Evolutionary conservation across 1,140 invertebrate species (phyloP).

Genomic region (Drepana arcuata): DNA sequence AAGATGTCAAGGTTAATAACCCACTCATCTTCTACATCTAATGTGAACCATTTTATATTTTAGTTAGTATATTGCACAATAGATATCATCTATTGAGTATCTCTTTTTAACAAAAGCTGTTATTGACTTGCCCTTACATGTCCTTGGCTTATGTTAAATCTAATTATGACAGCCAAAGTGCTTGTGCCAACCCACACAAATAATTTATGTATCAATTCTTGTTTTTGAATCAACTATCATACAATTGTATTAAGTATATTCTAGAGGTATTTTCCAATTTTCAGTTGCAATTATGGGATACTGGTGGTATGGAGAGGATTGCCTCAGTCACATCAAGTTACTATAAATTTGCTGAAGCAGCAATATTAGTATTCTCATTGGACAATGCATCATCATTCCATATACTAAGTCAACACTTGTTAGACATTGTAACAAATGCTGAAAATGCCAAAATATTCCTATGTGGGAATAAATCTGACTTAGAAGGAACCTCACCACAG

Average conservation of each 20-base stretch:
- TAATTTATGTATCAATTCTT: too few relatives aligned
- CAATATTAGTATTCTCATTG: conserved; percentile 90
- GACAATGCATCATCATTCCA: conserved; percentile 94
- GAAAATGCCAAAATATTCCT: conserved; percentile 95
- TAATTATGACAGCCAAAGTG: too few relatives aligned
- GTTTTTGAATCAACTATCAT: too few relatives aligned
- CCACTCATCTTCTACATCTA: conserved; percentile 1
- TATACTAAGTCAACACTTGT: conserved; percentile 89
- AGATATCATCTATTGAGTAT: too few relatives aligned
- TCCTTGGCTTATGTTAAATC: too few relatives aligned
- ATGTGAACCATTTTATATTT: neutral
- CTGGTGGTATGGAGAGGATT: conserved; percentile 94
- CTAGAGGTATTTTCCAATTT: too few relatives aligned
- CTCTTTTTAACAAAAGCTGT: too few relatives aligned
- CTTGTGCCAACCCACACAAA: too few relatives aligned
- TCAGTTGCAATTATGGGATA: conserved; percentile 94
- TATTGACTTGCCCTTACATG: too few relatives aligned
- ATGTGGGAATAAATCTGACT: conserved; percentile 91
- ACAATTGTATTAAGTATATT: too few relatives aligned
- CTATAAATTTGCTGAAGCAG: conserved; percentile 94
- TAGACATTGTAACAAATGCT: conserved; percentile 93
- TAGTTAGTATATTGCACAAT: too few relatives aligned
- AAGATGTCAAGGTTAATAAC: conserved; percentile 81
- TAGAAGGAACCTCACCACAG: conserved; percentile 80
- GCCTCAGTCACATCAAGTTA: conserved; percentile 95